These are phyloP conservation scores for Danio albolineatus DNA, from an alignment of 2,797 vertebrate genomes.

Conservation along the genomic window DNA sequence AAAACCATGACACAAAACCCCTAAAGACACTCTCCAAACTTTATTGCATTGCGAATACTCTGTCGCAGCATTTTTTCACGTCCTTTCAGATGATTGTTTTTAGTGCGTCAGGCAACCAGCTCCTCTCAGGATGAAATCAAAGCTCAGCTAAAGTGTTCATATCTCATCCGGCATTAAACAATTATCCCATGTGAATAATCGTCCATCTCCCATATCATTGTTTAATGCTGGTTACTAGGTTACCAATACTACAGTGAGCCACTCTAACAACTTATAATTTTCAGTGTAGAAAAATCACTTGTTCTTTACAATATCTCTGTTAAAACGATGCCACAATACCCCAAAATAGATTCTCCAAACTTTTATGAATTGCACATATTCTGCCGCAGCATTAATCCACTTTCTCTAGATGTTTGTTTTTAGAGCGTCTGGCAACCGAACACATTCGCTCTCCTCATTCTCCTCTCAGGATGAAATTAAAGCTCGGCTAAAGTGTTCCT, in stretches of 20 bases:
- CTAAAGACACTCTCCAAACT: background rate
- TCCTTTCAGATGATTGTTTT: slow-evolving; percentile 18
- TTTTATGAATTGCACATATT: no score
- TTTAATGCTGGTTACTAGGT: no score
- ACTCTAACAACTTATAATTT: no score
- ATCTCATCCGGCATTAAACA: no score
- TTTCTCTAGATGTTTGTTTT: slow-evolving; percentile 22
- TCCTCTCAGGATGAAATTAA: slow-evolving; percentile 37
- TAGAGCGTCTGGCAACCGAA: slow-evolving; percentile 46
- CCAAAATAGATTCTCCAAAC: no score
- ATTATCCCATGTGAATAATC: no score
- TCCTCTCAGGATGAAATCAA: slow-evolving; percentile 36
- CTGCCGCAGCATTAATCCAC: no score
- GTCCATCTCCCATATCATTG: no score
- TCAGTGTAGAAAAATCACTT: no score
- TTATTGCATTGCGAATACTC: background rate
- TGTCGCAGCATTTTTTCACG: background rate
- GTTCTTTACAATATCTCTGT: no score
- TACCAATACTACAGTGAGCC: no score
- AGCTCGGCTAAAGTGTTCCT: slow-evolving; percentile 47
- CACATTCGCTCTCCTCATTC: background rate
- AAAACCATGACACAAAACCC: background rate
- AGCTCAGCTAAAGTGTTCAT: slow-evolving; percentile 31
- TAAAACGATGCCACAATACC: no score
- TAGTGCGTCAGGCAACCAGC: slow-evolving; percentile 43